A percentile compares a stretch with the other conserved stretches of the same genome.
Conservation (phyloP, 2,888 invertebrate genomes). For the Oligia strigilis region DNA sequence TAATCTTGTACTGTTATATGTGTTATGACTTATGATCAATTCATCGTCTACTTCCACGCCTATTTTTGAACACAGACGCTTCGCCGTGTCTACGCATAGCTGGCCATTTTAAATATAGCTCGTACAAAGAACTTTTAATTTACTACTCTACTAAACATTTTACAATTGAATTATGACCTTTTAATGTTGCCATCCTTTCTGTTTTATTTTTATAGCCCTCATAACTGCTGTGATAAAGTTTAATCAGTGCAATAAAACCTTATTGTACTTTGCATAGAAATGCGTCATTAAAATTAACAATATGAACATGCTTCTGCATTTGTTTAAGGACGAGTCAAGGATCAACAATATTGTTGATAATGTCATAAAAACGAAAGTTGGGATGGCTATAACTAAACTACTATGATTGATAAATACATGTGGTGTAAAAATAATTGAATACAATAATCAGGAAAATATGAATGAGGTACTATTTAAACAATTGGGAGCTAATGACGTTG, state of each 20-base stretch:
- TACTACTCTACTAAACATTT: constrained; percentile 34
- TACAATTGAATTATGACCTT: constrained; percentile 27
- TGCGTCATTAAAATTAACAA: constrained; percentile 33
- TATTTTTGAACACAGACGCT: constrained; percentile 61
- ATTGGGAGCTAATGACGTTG: background rate
- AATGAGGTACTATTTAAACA: background rate
- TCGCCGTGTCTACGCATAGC: constrained; percentile 43
- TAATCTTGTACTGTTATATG: constrained; percentile 26
- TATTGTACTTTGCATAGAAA: constrained; percentile 37
- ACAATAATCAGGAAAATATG: background rate
- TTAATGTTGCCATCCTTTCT: constrained; percentile 31
- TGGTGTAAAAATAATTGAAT: background rate
- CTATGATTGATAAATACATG: background rate
- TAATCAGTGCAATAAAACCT: constrained; percentile 56
- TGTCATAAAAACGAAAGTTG: constrained; percentile 5
- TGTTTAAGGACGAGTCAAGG: constrained; percentile 36
- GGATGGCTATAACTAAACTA: background rate
- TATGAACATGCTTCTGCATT: constrained; percentile 53
- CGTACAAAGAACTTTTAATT: constrained; percentile 42
- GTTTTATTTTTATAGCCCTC: constrained; percentile 36
- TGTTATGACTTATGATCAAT: constrained; percentile 27
- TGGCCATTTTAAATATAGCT: constrained; percentile 43
- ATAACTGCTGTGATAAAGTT: constrained; percentile 39
- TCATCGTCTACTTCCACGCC: constrained; percentile 33
- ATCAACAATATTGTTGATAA: constrained; percentile 3